Percentiles rank a stretch among this genome's conserved stretches.
These are phyloP conservation scores for Cotesia congregata DNA, from an alignment of 2,888 invertebrate species.

Conservation along the genomic window DNA sequence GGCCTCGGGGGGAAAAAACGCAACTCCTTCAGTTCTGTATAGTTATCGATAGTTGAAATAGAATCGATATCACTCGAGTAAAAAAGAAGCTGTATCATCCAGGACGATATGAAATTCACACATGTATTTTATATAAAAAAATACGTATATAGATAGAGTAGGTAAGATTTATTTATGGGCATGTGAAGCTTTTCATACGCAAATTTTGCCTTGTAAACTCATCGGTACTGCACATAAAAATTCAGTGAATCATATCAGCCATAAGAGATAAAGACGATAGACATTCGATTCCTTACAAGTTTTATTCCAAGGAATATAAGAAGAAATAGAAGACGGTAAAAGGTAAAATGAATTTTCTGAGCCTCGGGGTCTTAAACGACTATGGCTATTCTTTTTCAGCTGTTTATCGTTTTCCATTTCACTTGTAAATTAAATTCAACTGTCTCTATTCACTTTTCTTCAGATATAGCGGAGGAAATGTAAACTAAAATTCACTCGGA, in stretches of 20 bases:
- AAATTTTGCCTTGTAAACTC: constrained; percentile 22
- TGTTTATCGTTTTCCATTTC: constrained; percentile 1
- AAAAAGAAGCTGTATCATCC: not conserved
- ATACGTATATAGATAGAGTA: not conserved
- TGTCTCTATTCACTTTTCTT: constrained; percentile 6
- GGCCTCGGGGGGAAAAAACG: constrained; percentile 19
- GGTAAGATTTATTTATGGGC: no score
- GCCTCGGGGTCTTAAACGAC: not conserved
- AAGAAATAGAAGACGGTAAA: not conserved
- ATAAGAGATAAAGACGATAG: not conserved
- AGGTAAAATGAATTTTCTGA: not conserved
- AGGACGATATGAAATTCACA: not conserved
- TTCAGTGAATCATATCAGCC: constrained; percentile 24
- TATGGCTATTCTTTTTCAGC: not conserved
- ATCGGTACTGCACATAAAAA: constrained; percentile 10
- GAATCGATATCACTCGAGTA: constrained; percentile 18
- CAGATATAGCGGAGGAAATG: no score
- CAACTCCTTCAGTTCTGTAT: not conserved
- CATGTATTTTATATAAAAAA: not conserved
- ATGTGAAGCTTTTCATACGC: constrained; percentile 19
- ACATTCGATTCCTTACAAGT: not conserved
- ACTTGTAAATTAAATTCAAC: not conserved
- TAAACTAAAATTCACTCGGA: no score
- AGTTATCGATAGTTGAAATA: constrained; percentile 4
- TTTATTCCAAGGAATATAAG: not conserved